Evolutionary conservation across 2,888 invertebrate genomes (phyloP).

Genomic region (Lathronympha strigana): DNA sequence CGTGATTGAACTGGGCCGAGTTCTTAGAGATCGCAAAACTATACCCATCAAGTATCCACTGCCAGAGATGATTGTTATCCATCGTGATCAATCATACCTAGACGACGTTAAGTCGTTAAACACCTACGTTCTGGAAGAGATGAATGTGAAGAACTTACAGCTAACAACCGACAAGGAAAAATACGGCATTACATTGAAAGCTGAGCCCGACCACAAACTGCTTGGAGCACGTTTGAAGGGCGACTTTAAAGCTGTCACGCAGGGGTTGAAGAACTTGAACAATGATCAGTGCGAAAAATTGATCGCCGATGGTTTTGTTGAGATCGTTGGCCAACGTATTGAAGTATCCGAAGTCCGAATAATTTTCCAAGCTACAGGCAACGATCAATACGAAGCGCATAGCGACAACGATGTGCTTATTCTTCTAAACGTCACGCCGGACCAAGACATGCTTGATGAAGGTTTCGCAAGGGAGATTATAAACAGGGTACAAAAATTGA

Average conservation of each 20-base stretch:
- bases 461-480: constrained; percentile 98
- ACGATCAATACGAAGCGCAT: constrained; percentile 93
- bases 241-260: constrained; percentile 94
- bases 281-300: constrained; percentile 92
- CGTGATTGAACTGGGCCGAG: constrained; percentile 96
- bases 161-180: constrained; percentile 95
- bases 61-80: constrained; percentile 97
- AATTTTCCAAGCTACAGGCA: constrained; percentile 89
- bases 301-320: constrained; percentile 87
- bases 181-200: constrained; percentile 95
- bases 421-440: constrained; percentile 94
- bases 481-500: constrained; percentile 97
- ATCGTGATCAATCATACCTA: constrained; percentile 91
- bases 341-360: constrained; percentile 92
- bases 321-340: constrained; percentile 90
- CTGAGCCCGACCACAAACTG: constrained; percentile 97
- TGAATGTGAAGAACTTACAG: constrained; percentile 94
- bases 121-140: constrained; percentile 94
- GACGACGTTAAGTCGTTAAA: constrained; percentile 91
- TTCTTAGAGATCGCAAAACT: constrained; percentile 96
- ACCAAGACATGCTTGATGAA: constrained; percentile 96
- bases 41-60: constrained; percentile 98
- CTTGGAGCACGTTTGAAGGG: constrained; percentile 95
- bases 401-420: constrained; percentile 96
- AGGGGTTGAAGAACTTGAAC: constrained; percentile 90